phyloP scores from a whole-genome alignment of 2,113 vertebrate genomes.

The Cettia cetti region DNA sequence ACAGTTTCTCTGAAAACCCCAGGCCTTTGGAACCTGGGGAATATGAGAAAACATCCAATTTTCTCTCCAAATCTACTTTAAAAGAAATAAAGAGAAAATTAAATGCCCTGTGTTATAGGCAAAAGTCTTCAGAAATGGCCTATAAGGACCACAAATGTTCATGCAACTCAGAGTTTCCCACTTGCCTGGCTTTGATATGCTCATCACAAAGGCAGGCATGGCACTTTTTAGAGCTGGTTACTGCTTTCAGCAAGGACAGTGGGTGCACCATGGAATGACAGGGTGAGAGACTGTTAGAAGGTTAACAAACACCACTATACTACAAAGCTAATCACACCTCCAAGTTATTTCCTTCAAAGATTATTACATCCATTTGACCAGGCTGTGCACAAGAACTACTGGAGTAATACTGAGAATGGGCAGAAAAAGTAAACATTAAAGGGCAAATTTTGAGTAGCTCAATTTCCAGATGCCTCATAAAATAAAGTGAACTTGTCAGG shows the following conservation, averaged over 20 bases:
- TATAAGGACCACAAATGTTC: neutral
- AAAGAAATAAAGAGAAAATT: neutral
- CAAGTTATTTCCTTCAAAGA: neutral
- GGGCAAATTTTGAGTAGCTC: neutral
- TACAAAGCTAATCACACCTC: neutral
- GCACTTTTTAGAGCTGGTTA: neutral
- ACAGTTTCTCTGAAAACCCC: neutral
- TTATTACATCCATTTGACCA: neutral
- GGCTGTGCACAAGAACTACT: neutral
- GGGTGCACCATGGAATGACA: neutral
- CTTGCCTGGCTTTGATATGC: neutral
- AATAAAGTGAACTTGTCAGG: neutral
- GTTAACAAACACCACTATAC: rapidly evolving
- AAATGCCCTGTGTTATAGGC: neutral
- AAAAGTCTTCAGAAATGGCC: neutral
- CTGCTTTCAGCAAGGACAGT: neutral
- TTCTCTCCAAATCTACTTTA: neutral
- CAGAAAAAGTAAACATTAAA: neutral
- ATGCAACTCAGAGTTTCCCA: neutral
- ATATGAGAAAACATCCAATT: neutral
- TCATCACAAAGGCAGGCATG: neutral
- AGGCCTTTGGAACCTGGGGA: neutral
- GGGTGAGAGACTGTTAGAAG: rapidly evolving
- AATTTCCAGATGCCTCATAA: neutral
- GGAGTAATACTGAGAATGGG: neutral